A percentile compares a stretch with the other conserved stretches of the same genome.
Conservation (phyloP, 2,888 invertebrate species). For the Himalopsyche anomala region DNA sequence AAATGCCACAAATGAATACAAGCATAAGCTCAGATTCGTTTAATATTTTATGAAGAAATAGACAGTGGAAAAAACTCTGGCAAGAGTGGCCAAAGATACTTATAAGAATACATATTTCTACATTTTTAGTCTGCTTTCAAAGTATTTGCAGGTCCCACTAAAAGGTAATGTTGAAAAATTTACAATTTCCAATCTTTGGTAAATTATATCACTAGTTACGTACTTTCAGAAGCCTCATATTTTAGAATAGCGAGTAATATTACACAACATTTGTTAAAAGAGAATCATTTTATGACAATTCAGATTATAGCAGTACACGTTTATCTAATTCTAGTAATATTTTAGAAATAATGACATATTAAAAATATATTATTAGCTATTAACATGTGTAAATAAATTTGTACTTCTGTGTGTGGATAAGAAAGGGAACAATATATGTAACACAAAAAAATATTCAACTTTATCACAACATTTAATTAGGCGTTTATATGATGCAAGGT, state of each 20-base stretch:
- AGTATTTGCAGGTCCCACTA: background rate
- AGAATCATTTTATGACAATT: background rate
- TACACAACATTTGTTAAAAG: background rate
- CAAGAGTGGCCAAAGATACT: background rate
- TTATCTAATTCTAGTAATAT: background rate
- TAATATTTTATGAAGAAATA: background rate
- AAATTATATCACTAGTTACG: background rate
- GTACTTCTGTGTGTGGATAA: constrained; percentile 44
- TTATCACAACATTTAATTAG: constrained; percentile 45
- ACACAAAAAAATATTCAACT: constrained; percentile 32
- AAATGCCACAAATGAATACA: no score
- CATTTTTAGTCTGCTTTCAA: background rate
- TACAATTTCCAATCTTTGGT: background rate
- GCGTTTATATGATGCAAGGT: constrained; percentile 17
- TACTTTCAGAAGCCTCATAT: background rate
- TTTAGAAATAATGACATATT: constrained; percentile 14
- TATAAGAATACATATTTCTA: background rate
- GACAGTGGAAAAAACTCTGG: background rate
- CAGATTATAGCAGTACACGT: background rate
- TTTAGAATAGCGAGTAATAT: background rate
- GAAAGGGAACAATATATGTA: constrained; percentile 18
- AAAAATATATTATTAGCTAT: constrained; percentile 17
- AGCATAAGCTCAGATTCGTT: no score
- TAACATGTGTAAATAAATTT: constrained; percentile 42
- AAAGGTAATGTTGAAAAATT: background rate